Conservation (phyloP, 2,888 invertebrate genomes). For the Lissonota sp. region DNA sequence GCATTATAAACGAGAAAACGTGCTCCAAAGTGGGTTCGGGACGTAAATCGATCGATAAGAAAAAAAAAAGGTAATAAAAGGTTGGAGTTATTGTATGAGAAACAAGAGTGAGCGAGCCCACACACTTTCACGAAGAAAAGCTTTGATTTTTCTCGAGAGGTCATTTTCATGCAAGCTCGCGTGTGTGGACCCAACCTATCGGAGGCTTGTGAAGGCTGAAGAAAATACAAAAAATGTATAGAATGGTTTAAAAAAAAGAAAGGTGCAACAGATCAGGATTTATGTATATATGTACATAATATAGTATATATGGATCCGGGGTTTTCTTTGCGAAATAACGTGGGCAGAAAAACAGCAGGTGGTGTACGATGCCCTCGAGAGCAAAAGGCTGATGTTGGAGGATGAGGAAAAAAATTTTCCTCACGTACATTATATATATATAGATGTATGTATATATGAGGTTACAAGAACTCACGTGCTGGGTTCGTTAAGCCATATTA, state of each 20-base stretch:
- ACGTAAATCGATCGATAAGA: conserved; percentile 1
- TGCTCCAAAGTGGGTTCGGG: not conserved
- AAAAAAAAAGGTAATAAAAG: conserved; percentile 7
- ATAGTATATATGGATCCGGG: not conserved
- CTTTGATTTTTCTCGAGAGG: conserved; percentile 17
- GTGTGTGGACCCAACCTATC: not conserved
- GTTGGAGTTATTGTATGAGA: not conserved
- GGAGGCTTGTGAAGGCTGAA: not conserved
- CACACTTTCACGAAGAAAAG: conserved; percentile 1
- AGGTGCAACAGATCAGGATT: conserved; percentile 11
- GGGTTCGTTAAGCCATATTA: conserved; percentile 66
- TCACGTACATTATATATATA: not conserved
- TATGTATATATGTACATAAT: conserved; percentile 5
- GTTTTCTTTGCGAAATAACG: conserved; percentile 18
- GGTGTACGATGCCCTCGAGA: conserved; percentile 41
- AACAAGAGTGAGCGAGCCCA: conserved; percentile 1
- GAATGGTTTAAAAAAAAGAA: not conserved
- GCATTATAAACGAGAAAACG: not conserved
- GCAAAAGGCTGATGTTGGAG: conserved; percentile 24
- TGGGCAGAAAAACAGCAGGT: conserved; percentile 47
- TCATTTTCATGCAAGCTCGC: conserved; percentile 16
- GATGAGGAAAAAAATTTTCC: conserved; percentile 31
- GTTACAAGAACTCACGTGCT: conserved; percentile 47
- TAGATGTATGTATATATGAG: conserved; percentile 5
- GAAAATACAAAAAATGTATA: conserved; percentile 1